Conservation (phyloP, 2,113 vertebrate genomes). For the Rhabdornis inornatus region DNA sequence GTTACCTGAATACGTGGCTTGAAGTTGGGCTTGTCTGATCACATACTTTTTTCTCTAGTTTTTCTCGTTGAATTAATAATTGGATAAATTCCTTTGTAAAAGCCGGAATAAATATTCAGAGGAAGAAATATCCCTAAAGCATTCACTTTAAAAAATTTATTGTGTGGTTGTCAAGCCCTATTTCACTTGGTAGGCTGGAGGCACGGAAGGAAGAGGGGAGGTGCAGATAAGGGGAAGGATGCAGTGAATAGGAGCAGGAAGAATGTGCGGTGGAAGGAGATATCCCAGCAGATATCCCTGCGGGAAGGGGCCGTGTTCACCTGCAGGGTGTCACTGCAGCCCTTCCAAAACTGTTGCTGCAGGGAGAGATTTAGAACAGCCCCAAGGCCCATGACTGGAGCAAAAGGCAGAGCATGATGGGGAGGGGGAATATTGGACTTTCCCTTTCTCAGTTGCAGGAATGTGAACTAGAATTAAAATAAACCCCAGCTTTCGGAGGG, state of each 20-base stretch:
- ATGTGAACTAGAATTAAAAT: constrained; percentile 14
- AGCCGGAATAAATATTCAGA: constrained; percentile 50
- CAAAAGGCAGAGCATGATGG: background rate
- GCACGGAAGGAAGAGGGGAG: constrained; percentile 40
- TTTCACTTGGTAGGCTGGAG: constrained; percentile 54
- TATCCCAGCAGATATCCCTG: background rate
- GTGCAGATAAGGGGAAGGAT: constrained; percentile 35
- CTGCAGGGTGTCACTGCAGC: background rate
- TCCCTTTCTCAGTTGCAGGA: background rate
- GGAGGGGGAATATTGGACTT: background rate
- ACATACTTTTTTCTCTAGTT: background rate
- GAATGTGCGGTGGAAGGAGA: background rate
- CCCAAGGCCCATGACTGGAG: background rate
- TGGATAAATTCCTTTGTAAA: constrained; percentile 59
- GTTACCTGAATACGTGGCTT: background rate
- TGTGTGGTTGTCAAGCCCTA: constrained; percentile 42
- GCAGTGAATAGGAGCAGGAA: background rate
- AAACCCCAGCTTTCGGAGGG: background rate
- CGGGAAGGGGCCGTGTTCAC: background rate
- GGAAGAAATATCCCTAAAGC: constrained; percentile 48
- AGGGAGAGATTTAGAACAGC: background rate
- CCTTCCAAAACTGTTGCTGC: background rate
- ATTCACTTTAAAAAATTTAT: constrained; percentile 57
- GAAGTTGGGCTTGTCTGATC: background rate
- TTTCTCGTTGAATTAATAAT: constrained; percentile 45